phyloP scores from a whole-genome alignment of 2,113 vertebrate genomes.

The Dendrocopos noguchii region DNA sequence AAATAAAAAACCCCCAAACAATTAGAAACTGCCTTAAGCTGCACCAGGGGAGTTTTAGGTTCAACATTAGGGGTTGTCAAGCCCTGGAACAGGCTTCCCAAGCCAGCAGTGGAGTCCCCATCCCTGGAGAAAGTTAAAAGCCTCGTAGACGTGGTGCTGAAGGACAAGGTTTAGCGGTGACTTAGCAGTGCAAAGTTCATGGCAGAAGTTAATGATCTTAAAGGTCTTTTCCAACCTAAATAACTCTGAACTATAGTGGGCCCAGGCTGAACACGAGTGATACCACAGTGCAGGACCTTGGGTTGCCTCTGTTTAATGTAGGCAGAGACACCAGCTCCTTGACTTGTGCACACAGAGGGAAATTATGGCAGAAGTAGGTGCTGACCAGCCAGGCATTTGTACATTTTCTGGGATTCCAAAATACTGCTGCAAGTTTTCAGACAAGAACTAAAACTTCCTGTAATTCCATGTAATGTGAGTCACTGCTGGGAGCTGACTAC shows the following conservation, averaged over 20 bases:
- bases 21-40: neutral
- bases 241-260: accelerated
- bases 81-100: no score
- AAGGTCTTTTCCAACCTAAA: neutral
- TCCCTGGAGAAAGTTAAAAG: neutral
- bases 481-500: neutral
- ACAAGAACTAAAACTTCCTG: neutral
- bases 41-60: neutral
- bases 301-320: neutral
- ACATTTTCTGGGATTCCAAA: neutral
- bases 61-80: neutral
- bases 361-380: neutral
- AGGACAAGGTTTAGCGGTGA: neutral
- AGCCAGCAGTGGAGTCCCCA: neutral
- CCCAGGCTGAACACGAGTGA: accelerated
- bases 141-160: neutral
- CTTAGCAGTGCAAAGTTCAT: no score
- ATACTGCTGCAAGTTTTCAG: neutral
- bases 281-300: accelerated
- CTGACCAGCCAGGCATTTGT: neutral
- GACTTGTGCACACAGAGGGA: neutral
- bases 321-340: neutral
- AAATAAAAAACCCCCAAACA: no score
- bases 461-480: neutral
- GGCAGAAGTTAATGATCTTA: neutral